A percentile compares a stretch with the other conserved stretches of the same genome.
Evolutionary conservation across 2,797 vertebrate genomes (phyloP).

Genomic region (Muraenolepis orangiensis): DNA sequence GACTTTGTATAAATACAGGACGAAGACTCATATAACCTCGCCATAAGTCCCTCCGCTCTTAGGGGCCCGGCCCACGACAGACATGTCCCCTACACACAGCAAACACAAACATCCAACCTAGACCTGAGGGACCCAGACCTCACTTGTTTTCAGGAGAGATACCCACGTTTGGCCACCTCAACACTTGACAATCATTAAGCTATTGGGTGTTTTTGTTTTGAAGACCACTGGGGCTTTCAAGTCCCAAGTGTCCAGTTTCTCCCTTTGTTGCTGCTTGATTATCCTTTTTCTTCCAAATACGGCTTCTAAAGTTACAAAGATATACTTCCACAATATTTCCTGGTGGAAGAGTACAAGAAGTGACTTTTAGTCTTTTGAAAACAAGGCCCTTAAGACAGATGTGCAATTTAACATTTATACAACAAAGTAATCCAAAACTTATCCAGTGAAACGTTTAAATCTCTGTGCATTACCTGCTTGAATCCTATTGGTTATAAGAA

Average conservation of each 20-base stretch:
- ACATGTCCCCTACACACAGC: neutral
- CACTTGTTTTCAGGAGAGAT: neutral
- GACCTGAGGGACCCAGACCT: neutral
- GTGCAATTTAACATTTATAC: slow-evolving; percentile 9
- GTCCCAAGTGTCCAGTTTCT: slow-evolving; percentile 41
- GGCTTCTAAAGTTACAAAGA: slow-evolving; percentile 13
- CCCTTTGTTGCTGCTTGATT: slow-evolving; percentile 37
- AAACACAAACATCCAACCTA: neutral
- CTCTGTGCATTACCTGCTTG: neutral
- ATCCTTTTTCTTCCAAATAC: slow-evolving; percentile 34
- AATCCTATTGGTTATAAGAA: slow-evolving; percentile 1
- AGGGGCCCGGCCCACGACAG: neutral
- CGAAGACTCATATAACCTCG: slow-evolving; percentile 4
- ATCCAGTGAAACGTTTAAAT: neutral
- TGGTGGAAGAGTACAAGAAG: neutral
- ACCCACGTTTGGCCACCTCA: neutral
- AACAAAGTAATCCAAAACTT: neutral
- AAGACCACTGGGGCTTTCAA: slow-evolving; percentile 10
- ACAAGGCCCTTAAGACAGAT: slow-evolving; percentile 2
- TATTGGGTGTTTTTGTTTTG: slow-evolving; percentile 19
- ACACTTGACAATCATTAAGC: slow-evolving; percentile 57
- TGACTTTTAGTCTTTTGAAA: slow-evolving; percentile 3
- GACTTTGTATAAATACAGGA: slow-evolving; percentile 6
- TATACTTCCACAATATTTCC: neutral
- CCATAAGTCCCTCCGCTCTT: neutral